Evolutionary conservation across 2,797 vertebrate species (phyloP), one percentile per base, ranked within the genome.

Genomic region (Gallinago solitaria): DNA sequence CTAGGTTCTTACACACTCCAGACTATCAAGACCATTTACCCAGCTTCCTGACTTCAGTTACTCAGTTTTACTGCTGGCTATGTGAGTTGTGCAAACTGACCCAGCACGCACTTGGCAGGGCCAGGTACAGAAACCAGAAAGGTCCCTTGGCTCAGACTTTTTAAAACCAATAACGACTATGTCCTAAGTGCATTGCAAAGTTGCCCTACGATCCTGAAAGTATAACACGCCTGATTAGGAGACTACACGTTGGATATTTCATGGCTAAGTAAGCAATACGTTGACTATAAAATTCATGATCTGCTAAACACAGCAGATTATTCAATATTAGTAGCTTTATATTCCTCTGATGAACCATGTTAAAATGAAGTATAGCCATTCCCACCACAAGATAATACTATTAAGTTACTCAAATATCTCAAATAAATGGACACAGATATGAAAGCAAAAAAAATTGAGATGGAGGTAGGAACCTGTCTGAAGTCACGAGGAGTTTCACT

Each of bases 201-300:
- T n/a, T 79, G 28, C n/a, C 56, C 56, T 82, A 41, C 33, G 73
- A 37, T 41, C 71, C 76, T 73, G 48, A 11, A 20, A 84, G 28
- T 48, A 23, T 41, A 94, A 48, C 53, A 51, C 83, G n/a, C n/a
- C 75, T 90, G 60, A 67, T 48, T 82, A 61, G 21, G 18, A 74
- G 53, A 92, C 63, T 18, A 76, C 11, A 61, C 43, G 50, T 9
- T 30, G 50, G 51, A 5, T 80, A 74, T 65, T 59, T 80, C 87
- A 86, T 78, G 73, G 48, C 73, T 83, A 88, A 92, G 54, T 30
- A 91, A 91, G 63, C 75, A 95, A 63, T 59, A 73, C 0, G 0
- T 60, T 83, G 60, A 48, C 43, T 69, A 80, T 89, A 86, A 96
- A 94, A 90, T 65, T 91, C 75, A 82, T 90, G 76, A 95, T 41